Percentiles rank a stretch among this genome's conserved stretches.
Evolutionary conservation across 2,888 invertebrate genomes (phyloP).

Genomic region (Phaonia tiefii): DNA sequence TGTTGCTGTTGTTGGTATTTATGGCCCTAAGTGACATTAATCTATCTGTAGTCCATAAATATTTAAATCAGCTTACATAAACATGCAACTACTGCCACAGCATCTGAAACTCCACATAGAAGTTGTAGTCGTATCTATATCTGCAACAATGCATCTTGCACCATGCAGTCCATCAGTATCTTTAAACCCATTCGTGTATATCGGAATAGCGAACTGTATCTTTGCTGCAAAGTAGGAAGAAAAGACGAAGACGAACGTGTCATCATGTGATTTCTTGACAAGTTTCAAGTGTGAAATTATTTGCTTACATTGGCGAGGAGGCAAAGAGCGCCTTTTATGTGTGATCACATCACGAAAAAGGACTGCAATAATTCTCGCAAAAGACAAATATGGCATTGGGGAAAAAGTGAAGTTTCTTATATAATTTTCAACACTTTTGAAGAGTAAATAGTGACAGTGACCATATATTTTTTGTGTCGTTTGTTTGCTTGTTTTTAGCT

Average conservation of each 20-base stretch:
- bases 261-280: conserved; percentile 31
- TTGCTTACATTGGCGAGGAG: conserved; percentile 13
- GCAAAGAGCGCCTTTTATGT: conserved; percentile 12
- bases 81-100: conserved; percentile 16
- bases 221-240: no score
- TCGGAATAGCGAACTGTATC: no score
- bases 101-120: background rate
- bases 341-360: conserved; percentile 33
- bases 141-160: conserved; percentile 4
- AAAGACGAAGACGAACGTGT: conserved; percentile 10
- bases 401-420: conserved; percentile 40
- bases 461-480: conserved; percentile 18
- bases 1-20: conserved; percentile 52
- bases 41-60: conserved; percentile 58
- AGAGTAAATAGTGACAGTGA: conserved; percentile 25
- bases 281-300: conserved; percentile 41
- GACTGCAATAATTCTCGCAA: conserved; percentile 20
- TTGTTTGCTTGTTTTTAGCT: no score
- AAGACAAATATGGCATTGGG: conserved; percentile 36
- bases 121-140: conserved; percentile 14
- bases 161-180: conserved; percentile 16
- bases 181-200: no score
- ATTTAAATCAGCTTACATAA: conserved; percentile 57
- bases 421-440: conserved; percentile 37
- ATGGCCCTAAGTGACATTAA: conserved; percentile 61